Evolutionary conservation across 2,888 invertebrate genomes (phyloP).

Genomic region (Drosophila rubida): DNA sequence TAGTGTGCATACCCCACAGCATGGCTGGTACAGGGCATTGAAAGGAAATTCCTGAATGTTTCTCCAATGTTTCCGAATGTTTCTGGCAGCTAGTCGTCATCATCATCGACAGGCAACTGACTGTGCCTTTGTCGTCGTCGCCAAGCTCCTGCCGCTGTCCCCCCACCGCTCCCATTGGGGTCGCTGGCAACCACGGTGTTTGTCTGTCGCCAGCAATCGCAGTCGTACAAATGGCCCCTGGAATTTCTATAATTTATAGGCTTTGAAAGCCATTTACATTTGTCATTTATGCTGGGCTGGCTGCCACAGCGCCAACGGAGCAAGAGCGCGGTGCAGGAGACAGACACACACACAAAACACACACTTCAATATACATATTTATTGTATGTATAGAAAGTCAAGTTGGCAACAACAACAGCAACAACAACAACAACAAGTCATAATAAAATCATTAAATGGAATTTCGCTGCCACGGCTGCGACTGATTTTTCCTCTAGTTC

Average conservation of each 20-base stretch:
- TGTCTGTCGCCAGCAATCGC: slow-evolving; percentile 72
- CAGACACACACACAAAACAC: slow-evolving; percentile 1
- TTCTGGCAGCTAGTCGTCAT: slow-evolving; percentile 59
- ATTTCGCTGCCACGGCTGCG: slow-evolving; percentile 32
- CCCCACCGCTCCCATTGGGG: neutral
- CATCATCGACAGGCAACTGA: slow-evolving; percentile 33
- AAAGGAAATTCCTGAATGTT: slow-evolving; percentile 54
- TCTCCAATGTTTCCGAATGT: slow-evolving; percentile 46
- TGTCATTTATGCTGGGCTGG: slow-evolving; percentile 64
- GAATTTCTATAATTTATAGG: slow-evolving; percentile 78
- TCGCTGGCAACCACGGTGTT: slow-evolving; percentile 31
- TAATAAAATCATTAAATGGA: slow-evolving; percentile 70
- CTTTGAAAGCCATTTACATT: slow-evolving; percentile 75
- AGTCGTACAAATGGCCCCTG: slow-evolving; percentile 68
- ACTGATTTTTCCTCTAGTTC: neutral
- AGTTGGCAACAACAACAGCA: slow-evolving; percentile 24
- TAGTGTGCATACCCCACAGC: neutral
- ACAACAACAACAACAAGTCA: slow-evolving; percentile 14
- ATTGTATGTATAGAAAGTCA: slow-evolving; percentile 39
- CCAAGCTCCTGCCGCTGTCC: neutral
- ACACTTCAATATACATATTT: slow-evolving; percentile 24
- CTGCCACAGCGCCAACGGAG: slow-evolving; percentile 51
- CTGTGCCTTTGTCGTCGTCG: slow-evolving; percentile 23
- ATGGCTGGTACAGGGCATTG: slow-evolving; percentile 7
- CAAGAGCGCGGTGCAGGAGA: too few species aligned